Evolutionary conservation across 2,888 invertebrate genomes (phyloP).

Genomic region (Clistopyga incitator): DNA sequence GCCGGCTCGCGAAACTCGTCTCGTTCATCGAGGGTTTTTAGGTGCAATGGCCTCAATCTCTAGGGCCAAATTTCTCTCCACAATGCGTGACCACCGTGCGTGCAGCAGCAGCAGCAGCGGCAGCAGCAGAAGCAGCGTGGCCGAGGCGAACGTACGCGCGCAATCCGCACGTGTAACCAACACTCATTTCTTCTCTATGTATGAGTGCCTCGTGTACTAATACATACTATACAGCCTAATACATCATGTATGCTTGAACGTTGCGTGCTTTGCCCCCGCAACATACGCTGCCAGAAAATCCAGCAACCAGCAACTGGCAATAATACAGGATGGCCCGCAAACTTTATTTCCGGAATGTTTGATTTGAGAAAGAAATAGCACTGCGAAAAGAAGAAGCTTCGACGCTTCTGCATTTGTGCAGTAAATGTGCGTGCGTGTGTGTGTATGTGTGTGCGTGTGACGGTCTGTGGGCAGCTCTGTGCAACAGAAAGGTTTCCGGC

Average conservation of each 20-base stretch:
- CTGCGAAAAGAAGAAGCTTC: constrained; percentile 50
- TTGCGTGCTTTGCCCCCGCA: constrained; percentile 57
- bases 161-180: constrained; percentile 60
- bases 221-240: constrained; percentile 30
- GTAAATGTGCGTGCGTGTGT: background rate
- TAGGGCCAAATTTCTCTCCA: constrained; percentile 78
- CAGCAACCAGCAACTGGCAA: constrained; percentile 37
- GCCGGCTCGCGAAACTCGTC: constrained; percentile 57
- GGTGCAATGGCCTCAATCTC: constrained; percentile 83
- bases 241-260: constrained; percentile 5
- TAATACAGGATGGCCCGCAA: constrained; percentile 70
- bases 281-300: constrained; percentile 34
- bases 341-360: constrained; percentile 84
- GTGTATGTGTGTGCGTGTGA: background rate
- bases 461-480: constrained; percentile 11
- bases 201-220: constrained; percentile 38
- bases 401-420: constrained; percentile 24
- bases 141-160: constrained; percentile 66
- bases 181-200: constrained; percentile 34
- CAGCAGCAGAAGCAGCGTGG: constrained; percentile 56
- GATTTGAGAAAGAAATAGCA: constrained; percentile 82
- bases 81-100: constrained; percentile 80
- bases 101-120: constrained; percentile 65
- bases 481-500: constrained; percentile 67
- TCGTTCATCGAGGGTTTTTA: constrained; percentile 76